Evolutionary conservation across 2,888 invertebrate genomes (phyloP).

Genomic region (Phengaris arion): DNA sequence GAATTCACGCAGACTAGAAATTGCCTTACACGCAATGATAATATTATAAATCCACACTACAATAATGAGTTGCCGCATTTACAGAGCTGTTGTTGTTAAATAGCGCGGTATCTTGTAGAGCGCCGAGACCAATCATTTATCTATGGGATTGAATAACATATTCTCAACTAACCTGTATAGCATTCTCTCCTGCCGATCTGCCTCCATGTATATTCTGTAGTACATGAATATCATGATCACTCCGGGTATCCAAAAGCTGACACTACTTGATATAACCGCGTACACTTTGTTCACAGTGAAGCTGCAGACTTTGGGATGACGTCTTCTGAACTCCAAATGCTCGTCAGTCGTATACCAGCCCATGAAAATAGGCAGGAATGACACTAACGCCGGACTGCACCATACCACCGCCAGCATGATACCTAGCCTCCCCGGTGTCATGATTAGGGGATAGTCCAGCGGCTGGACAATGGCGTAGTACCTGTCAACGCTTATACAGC

Average conservation of each 20-base stretch:
- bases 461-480: conserved; percentile 97
- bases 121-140: too few species aligned
- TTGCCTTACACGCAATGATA: too few species aligned
- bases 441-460: conserved; percentile 93
- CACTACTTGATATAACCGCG: conserved; percentile 92
- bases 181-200: conserved; percentile 90
- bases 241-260: conserved; percentile 96
- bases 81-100: too few species aligned
- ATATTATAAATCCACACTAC: too few species aligned
- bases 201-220: conserved; percentile 91
- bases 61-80: too few species aligned
- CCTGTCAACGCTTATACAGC: conserved; percentile 93
- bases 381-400: conserved; percentile 94
- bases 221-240: conserved; percentile 96
- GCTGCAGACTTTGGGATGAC: conserved; percentile 86
- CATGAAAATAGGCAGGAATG: conserved; percentile 96
- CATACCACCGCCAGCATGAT: conserved; percentile 94
- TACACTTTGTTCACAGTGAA: conserved; percentile 93
- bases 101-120: too few species aligned
- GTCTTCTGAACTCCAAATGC: conserved; percentile 84
- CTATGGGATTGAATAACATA: neutral
- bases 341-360: conserved; percentile 96
- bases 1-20: too few species aligned
- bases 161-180: conserved; percentile 84
- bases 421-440: conserved; percentile 90